Base-by-base conservation (phyloP, 2,888 invertebrate species). In the Sarcophaga variegata region DNA sequence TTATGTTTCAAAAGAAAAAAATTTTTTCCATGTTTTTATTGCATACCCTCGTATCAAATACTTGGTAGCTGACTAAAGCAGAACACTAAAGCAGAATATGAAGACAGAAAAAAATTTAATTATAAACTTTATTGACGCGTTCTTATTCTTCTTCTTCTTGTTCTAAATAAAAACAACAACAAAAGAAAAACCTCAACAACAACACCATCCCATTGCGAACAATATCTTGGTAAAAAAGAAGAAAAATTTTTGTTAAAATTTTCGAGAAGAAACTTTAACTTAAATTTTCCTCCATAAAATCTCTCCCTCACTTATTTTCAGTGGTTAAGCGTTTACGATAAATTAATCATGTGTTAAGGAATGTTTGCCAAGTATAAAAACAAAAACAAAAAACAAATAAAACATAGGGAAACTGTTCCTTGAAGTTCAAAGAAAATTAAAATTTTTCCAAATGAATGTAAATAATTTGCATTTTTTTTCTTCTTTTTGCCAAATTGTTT, bases 121-220 rank as follows among this genome's bases (percentile, higher is more conserved):
- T 84, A 84, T 71, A 84, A 84, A 84, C 84, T 84, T 84, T 84
- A 84, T 76, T 84, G 84, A 84, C 84, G 84, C 71, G 62, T 71
- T 64, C 70, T 54, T 37, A 0, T 8, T 37, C 37, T 37, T 37
- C 37, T 37, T 37, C 37, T 37, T 37, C 22, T 22, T 22, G 1
- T 22, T 37, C 60, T 83, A 72, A 83, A 67, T 72, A 74, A 74
- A 71, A 80, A 74, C 8, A 49, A 71, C 17, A 64, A 77, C 77
- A 72, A 0, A 37, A 49, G 27, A 71, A 69, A 80, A 74, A 49
- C 37, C 10, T 54, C 8, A 49, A 66, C 17, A 64, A 37, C 77
- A 83, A 77, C 71, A 64, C 45, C 76, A 71, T 8, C 2, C 2
- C 37, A 10, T 2, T 37, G 8, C 37, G 10, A 37, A 10, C 37